Base-by-base conservation (phyloP, 2,797 vertebrate species). In the Gastrophryne carolinensis region DNA sequence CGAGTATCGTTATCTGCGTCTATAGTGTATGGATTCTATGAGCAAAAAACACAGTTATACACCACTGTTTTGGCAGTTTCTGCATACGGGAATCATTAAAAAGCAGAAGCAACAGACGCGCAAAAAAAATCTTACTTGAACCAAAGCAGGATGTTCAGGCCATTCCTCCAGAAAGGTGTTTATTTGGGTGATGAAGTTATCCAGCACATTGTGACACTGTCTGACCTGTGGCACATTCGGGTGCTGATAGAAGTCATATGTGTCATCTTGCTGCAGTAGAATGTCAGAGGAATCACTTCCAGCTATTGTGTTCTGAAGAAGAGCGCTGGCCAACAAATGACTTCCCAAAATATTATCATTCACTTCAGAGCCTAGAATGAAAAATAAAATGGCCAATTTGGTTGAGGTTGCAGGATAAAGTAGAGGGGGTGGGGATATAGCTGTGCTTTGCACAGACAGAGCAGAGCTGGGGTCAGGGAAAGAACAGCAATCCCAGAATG, bases 161-260 rank as follows among this genome's bases (percentile, higher is more conserved):
- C 98, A 99, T 24, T 98, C 95, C 37, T 92, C 86, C 19, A 98
- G 86, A 11, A 95, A 88, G 41, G 79, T 79, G 35, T 80, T 89
- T 56, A 98, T 91, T 1, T 92, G 90, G 13, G 82, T 85, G 27
- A 81, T 84, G 80, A 99, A 89, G 79, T 86, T 85, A 34, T 93
- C 88, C 30, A 99, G 86, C 2, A 94, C 91, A 17, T 93, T 92
- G 0, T 96, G 93, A 80, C 95, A 96, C 24, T 90, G 88, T 0
- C 87, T 88, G 10, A 94, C 94, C 86, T 98, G 91, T 15, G 88
- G 90, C 84, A 96, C 88, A 77, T 97, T 98, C 69, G 95, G 93
- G 64, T 98, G 93, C 80, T 94, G 94, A 82, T 99, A 99, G 85
- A 99, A 98, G 85, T 99, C 94, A 60, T 98, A 98, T 0, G 95